Conservation (phyloP, 1,140 invertebrate species). For the Microvelia longipes region DNA sequence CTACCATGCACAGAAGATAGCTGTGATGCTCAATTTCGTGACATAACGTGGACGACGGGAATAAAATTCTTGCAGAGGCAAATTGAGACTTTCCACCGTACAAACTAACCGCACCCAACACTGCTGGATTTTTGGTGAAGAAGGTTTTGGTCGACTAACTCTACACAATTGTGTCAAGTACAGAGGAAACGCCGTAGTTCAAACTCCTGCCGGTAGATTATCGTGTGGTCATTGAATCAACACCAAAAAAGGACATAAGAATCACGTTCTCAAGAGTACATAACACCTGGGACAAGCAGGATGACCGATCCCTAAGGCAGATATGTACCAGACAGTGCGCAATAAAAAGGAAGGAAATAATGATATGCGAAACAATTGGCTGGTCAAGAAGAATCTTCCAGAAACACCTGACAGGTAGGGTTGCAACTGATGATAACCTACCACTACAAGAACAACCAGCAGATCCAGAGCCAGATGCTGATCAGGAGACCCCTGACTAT, state of each 20-base stretch:
- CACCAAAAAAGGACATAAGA: background rate
- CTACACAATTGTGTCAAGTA: background rate
- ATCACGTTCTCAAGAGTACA: background rate
- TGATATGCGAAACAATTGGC: conserved; percentile 19
- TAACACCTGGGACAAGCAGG: background rate
- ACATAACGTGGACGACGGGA: background rate
- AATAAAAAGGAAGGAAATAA: conserved; percentile 18
- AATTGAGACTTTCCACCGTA: background rate
- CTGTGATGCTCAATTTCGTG: background rate
- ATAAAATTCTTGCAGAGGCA: background rate
- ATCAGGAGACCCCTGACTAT: background rate
- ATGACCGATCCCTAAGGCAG: background rate
- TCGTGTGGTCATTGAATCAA: background rate
- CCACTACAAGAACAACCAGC: background rate
- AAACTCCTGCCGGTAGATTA: background rate
- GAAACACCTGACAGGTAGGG: conserved; percentile 7
- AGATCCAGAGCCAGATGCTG: background rate
- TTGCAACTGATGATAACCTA: background rate
- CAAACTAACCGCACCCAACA: background rate
- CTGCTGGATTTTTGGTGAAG: background rate
- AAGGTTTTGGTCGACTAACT: background rate
- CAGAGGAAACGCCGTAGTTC: background rate
- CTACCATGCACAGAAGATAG: background rate
- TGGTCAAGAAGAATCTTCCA: conserved; percentile 23
- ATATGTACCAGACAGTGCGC: background rate